Conservation (phyloP, 1,140 invertebrate genomes). For the Globodera ellingtonae region DNA sequence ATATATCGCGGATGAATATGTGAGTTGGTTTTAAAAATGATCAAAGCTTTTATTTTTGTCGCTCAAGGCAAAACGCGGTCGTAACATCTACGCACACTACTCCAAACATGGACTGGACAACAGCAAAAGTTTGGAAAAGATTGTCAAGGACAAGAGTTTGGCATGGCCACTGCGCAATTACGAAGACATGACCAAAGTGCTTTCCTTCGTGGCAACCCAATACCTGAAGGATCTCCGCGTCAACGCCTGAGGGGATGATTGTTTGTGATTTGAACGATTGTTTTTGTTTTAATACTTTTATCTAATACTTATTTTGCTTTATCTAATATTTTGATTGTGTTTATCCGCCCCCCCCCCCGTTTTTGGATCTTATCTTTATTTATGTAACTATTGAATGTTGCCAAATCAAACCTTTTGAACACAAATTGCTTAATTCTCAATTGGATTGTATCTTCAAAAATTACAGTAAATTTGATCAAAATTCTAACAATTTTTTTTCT, state of each 20-base stretch:
- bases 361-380: too few species aligned
- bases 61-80: slow-evolving; percentile 37
- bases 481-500: too few species aligned
- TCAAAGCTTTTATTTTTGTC: neutral
- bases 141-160: slow-evolving; percentile 3
- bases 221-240: slow-evolving; percentile 31
- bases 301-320: too few species aligned
- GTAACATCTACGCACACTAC: slow-evolving; percentile 21
- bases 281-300: too few species aligned
- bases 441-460: too few species aligned
- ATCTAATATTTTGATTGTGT: too few species aligned
- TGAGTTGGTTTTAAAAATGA: neutral
- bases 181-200: slow-evolving; percentile 18
- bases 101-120: neutral
- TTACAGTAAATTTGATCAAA: too few species aligned
- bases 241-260: slow-evolving; percentile 24
- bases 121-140: slow-evolving; percentile 10
- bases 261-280: too few species aligned
- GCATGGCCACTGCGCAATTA: neutral
- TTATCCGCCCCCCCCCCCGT: too few species aligned
- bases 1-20: neutral
- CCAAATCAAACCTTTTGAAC: too few species aligned
- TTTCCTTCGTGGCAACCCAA: slow-evolving; percentile 9
- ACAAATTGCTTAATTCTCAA: too few species aligned
- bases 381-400: too few species aligned